Conservation (phyloP, 2,113 vertebrate species). For the Globicephala melas region DNA sequence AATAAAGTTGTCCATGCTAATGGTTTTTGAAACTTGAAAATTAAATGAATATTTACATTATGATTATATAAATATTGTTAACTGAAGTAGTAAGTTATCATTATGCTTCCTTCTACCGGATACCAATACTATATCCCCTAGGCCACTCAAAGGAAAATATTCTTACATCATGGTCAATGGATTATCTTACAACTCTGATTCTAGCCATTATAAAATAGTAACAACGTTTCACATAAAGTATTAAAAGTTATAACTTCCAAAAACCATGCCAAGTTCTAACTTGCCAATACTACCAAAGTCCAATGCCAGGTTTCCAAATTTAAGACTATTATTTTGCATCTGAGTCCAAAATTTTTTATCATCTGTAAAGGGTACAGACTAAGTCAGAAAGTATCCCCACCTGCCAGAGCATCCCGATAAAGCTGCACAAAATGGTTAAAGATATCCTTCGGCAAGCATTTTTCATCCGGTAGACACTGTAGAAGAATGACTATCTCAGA, state of each 20-base stretch:
- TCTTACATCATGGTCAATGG: neutral
- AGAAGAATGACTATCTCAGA: slow-evolving; percentile 96
- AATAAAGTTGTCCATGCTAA: neutral
- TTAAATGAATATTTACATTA: neutral
- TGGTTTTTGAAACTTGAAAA: slow-evolving; percentile 28
- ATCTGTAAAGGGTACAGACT: neutral
- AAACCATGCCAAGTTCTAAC: neutral
- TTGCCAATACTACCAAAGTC: slow-evolving; percentile 20
- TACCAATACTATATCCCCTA: neutral
- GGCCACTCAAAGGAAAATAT: neutral
- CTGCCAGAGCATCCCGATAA: slow-evolving; percentile 95
- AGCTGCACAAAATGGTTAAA: slow-evolving; percentile 98
- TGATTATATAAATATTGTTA: neutral
- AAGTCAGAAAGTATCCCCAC: slow-evolving; percentile 77
- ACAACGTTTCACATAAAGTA: neutral
- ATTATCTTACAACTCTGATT: slow-evolving; percentile 42
- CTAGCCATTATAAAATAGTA: slow-evolving; percentile 34
- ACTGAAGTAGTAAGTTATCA: neutral
- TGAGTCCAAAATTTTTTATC: neutral
- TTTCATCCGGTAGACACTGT: slow-evolving; percentile 98
- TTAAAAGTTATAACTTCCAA: slow-evolving; percentile 17
- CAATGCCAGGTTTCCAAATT: slow-evolving; percentile 35
- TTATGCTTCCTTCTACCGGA: neutral
- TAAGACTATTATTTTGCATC: slow-evolving; percentile 23
- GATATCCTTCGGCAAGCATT: slow-evolving; percentile 95